Evolutionary conservation across 2,888 invertebrate species (phyloP).

Genomic region (Callimorpha dominula): DNA sequence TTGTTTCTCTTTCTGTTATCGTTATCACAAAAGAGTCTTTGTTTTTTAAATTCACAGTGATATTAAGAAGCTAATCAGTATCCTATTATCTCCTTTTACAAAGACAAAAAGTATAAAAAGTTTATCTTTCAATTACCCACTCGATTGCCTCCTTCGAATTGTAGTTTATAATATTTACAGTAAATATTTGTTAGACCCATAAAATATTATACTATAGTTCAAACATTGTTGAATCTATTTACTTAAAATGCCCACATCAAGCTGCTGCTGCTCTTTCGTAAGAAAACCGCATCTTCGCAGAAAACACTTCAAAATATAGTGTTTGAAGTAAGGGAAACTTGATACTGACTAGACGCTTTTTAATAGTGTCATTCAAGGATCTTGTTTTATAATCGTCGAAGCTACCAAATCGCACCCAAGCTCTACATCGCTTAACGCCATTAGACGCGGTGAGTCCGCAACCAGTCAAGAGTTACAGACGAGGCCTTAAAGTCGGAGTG

Average conservation of each 20-base stretch:
- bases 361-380: not conserved
- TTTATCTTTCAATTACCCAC: no score
- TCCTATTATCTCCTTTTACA: no score
- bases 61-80: no score
- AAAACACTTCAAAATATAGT: not conserved
- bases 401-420: conserved; percentile 27
- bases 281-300: not conserved
- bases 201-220: no score
- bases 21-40: no score
- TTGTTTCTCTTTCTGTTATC: no score
- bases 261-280: not conserved
- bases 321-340: not conserved
- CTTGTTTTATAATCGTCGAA: conserved; percentile 27
- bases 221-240: no score
- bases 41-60: no score
- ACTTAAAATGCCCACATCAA: not conserved
- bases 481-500: conserved; percentile 15
- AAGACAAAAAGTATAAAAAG: no score
- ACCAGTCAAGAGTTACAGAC: conserved; percentile 12
- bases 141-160: no score
- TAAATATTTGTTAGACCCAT: not conserved
- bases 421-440: conserved; percentile 28
- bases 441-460: conserved; percentile 33
- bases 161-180: no score
- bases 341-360: conserved; percentile 4